Evolutionary conservation across 2,888 invertebrate species (phyloP), one percentile per base, ranked within the genome.

Genomic region (Dasysyrphus tricinctus): DNA sequence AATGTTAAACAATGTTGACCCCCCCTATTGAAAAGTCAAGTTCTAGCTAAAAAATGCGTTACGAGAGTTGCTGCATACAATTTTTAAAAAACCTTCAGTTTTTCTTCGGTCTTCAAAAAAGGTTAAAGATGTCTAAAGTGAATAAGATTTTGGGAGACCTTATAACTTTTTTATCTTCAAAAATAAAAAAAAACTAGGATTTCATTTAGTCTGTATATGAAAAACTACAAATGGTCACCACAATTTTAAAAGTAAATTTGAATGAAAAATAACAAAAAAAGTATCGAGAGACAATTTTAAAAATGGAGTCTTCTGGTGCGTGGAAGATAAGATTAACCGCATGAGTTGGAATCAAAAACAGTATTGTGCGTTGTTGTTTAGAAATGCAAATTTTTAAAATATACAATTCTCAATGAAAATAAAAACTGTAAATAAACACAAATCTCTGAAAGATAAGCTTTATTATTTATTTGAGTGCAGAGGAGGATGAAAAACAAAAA

Each of bases 301-400:
- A n/a, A 49, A 39, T 67, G 74, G 42, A 19, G 32, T 76, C 57
- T 57, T 34, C 39, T 76, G 63, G 70, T 76, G 80, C 80, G 80
- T 81, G 39, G 54, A 65, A 76, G 63, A 76, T 81, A 81, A 70
- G 80, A 70, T 76, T 75, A 76, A 65, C 63, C 80, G 69, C 80
- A 76, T 65, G 69, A 75, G 16, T 54, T 54, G 49, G 67, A 67
- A 67, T 67, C 67, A 67, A 67, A 67, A 67, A 67, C 29, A 67
- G 34, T 67, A 67, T 61, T 61, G 19, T 67, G 19, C 5, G 34
- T 49, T 19, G 34, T 49, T 19, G 7, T 37, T 49, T 34, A 19
- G 19, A 34, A 49, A 67, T 67, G 67, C 34, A 67, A 67, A 67
- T 67, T 67, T 34, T 14, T 3, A 54, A 54, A 14, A 32, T 7